phyloP scores from a whole-genome alignment of 2,113 vertebrate species.

The Cyanistes caeruleus region DNA sequence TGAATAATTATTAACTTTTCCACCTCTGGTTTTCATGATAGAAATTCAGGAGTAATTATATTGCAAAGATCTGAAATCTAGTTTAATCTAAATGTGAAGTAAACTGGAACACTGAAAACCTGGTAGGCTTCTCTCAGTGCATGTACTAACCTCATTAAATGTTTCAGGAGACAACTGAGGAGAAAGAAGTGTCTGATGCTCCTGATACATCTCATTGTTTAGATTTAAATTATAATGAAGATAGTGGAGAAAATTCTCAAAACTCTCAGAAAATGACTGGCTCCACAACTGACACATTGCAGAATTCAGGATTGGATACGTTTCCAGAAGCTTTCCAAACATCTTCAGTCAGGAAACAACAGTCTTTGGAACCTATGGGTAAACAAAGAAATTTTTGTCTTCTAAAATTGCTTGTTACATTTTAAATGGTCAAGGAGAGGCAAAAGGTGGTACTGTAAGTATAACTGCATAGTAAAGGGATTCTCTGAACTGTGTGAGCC shows the following conservation, averaged over 20 bases:
- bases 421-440: not conserved
- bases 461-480: not conserved
- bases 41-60: not conserved
- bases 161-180: slow-evolving; percentile 48
- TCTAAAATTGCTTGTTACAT: not conserved
- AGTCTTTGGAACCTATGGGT: slow-evolving; percentile 49
- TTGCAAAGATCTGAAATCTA: not conserved
- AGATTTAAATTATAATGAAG: not conserved
- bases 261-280: not conserved
- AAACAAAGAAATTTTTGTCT: slow-evolving; percentile 1
- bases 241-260: not conserved
- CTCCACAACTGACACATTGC: not conserved
- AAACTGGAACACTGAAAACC: not conserved
- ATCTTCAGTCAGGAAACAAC: not conserved
- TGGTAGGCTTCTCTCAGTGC: not conserved
- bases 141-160: not conserved
- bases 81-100: not conserved
- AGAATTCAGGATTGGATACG: not conserved
- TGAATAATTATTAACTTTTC: not conserved
- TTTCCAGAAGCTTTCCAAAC: not conserved
- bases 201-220: not conserved
- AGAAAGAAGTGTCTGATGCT: not conserved
- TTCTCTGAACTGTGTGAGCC: not conserved
- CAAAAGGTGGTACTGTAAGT: not conserved
- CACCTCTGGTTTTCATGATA: not conserved